A percentile compares a stretch with the other conserved stretches of the same genome.
Conservation (phyloP, 2,113 vertebrate genomes). For the Tachycineta bicolor region DNA sequence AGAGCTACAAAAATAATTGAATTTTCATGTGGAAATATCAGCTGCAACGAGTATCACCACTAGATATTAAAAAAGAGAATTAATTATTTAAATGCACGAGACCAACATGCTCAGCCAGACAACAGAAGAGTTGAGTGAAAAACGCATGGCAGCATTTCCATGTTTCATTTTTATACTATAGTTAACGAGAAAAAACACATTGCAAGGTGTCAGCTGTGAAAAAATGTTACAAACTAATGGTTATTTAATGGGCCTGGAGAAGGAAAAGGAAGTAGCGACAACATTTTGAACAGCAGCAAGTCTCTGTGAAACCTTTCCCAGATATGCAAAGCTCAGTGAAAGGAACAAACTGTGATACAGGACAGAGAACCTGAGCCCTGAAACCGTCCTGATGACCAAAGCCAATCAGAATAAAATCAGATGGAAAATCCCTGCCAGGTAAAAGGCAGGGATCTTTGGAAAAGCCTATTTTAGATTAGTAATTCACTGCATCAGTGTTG, state of each 20-base stretch:
- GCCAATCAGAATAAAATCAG: background rate
- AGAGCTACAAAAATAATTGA: constrained; percentile 32
- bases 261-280: background rate
- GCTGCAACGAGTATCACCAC: background rate
- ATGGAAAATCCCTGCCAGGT: background rate
- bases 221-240: background rate
- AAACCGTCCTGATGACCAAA: background rate
- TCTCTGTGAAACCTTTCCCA: background rate
- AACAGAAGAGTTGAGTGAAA: background rate
- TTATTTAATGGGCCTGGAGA: background rate
- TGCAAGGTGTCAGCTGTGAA: background rate
- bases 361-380: background rate
- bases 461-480: background rate
- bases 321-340: background rate
- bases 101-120: background rate
- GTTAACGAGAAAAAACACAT: background rate
- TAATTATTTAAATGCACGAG: background rate
- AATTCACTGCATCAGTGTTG: background rate
- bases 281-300: background rate
- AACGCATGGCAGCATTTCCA: background rate
- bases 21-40: constrained; percentile 31
- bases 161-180: background rate
- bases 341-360: background rate
- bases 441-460: background rate
- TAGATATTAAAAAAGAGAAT: background rate